These are phyloP conservation scores for Schizopygopsis pylzovi DNA, from an alignment of 2,797 vertebrate genomes.

Conservation along the genomic window DNA sequence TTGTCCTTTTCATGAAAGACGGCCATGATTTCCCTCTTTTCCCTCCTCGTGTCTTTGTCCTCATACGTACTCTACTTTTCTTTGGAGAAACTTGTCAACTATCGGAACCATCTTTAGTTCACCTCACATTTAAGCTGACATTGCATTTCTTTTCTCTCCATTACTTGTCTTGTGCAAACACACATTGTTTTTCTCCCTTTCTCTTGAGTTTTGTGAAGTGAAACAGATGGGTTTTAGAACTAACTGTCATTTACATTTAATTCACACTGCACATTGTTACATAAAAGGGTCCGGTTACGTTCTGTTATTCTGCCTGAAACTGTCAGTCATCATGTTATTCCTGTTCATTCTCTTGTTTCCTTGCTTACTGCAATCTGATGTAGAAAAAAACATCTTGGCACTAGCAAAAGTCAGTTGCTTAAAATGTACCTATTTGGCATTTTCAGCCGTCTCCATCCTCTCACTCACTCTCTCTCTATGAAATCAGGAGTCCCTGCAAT, in stretches of 20 bases:
- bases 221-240: background rate
- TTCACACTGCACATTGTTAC: background rate
- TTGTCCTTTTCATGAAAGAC: background rate
- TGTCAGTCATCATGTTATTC: slow-evolving; percentile 2
- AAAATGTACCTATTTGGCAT: background rate
- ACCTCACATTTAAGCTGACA: background rate
- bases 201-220: slow-evolving; percentile 3
- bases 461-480: background rate
- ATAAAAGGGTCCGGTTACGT: background rate
- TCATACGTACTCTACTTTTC: background rate
- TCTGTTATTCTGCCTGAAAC: background rate
- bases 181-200: background rate
- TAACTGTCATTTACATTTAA: slow-evolving; percentile 1
- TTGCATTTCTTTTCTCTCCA: slow-evolving; percentile 1
- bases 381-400: background rate
- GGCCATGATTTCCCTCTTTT: background rate
- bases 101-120: background rate
- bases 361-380: background rate
- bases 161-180: background rate
- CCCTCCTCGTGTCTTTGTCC: background rate
- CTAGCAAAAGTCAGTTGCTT: slow-evolving; percentile 1
- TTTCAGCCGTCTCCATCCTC: background rate
- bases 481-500: slow-evolving; percentile 33
- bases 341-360: background rate
- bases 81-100: background rate